These are phyloP conservation scores for Anabacerthia variegaticeps DNA, from an alignment of 2,797 vertebrate species.

Conservation along the genomic window DNA sequence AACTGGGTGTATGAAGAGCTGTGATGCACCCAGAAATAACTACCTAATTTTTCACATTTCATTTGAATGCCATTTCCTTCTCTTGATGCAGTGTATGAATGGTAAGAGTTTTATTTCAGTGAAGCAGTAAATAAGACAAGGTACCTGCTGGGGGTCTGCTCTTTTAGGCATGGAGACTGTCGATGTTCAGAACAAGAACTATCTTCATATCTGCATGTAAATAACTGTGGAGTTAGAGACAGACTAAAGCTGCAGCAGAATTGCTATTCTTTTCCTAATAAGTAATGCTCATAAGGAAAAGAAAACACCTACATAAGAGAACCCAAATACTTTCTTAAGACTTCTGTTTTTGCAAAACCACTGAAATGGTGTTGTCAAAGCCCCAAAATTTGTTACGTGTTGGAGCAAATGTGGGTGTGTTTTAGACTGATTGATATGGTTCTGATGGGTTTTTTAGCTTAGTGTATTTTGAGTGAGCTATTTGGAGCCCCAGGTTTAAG, in stretches of 20 bases:
- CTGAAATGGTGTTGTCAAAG: neutral
- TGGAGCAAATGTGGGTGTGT: neutral
- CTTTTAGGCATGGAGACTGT: neutral
- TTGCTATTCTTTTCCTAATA: neutral
- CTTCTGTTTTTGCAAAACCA: neutral
- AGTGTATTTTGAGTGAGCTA: neutral
- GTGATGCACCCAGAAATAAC: neutral
- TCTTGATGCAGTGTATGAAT: neutral
- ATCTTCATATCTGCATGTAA: fast-evolving
- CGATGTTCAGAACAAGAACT: neutral
- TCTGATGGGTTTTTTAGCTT: neutral
- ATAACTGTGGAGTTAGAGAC: neutral
- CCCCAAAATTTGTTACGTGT: neutral
- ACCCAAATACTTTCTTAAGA: neutral
- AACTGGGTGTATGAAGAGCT: neutral
- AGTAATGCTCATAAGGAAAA: neutral
- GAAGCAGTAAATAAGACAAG: neutral
- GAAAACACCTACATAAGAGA: neutral
- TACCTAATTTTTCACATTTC: neutral
- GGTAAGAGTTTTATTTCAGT: neutral
- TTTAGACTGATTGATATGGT: neutral
- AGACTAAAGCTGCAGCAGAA: neutral
- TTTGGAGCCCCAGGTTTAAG: neutral
- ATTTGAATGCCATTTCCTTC: neutral
- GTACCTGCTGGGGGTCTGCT: neutral